Percentiles rank a stretch among this genome's conserved stretches.
Evolutionary conservation across 2,888 invertebrate species (phyloP).

Genomic region (Timandra comae): DNA sequence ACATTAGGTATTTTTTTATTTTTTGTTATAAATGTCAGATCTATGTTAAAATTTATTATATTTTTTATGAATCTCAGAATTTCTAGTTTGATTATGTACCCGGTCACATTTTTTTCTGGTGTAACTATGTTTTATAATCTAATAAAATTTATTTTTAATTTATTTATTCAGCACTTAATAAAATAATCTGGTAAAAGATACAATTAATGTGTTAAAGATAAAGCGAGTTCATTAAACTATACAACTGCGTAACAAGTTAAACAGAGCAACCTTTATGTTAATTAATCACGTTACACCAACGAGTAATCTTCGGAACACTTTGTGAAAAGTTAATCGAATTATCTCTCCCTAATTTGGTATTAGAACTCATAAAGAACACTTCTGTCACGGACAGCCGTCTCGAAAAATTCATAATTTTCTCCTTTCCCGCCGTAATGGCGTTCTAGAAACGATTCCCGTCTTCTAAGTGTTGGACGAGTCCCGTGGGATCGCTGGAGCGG

Average conservation of each 20-base stretch:
- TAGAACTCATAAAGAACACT: constrained; percentile 52
- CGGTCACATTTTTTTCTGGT: too few relatives aligned
- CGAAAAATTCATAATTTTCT: constrained; percentile 52
- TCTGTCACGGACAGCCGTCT: constrained; percentile 49
- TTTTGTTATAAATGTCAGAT: too few relatives aligned
- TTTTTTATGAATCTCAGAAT: too few relatives aligned
- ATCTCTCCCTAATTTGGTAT: constrained; percentile 44
- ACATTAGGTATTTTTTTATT: too few relatives aligned
- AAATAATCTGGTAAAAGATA: too few relatives aligned
- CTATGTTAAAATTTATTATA: too few relatives aligned
- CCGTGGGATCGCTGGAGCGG: constrained; percentile 3
- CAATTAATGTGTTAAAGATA: too few relatives aligned
- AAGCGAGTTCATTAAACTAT: too few relatives aligned
- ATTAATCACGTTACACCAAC: constrained; percentile 31
- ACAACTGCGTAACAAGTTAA: constrained; percentile 7
- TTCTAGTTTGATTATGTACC: too few relatives aligned
- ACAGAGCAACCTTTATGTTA: constrained; percentile 23
- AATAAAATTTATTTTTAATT: too few relatives aligned
- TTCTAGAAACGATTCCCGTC: constrained; percentile 43
- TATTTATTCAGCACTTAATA: too few relatives aligned
- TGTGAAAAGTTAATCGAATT: constrained; percentile 49
- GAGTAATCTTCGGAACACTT: constrained; percentile 20
- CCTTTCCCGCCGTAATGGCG: constrained; percentile 44
- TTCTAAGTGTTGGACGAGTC: constrained; percentile 23
- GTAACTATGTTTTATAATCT: too few relatives aligned